These are phyloP conservation scores for Acropora tenuis DNA, from an alignment of 64 coral and sea anemone genomes.

Conservation along the genomic window DNA sequence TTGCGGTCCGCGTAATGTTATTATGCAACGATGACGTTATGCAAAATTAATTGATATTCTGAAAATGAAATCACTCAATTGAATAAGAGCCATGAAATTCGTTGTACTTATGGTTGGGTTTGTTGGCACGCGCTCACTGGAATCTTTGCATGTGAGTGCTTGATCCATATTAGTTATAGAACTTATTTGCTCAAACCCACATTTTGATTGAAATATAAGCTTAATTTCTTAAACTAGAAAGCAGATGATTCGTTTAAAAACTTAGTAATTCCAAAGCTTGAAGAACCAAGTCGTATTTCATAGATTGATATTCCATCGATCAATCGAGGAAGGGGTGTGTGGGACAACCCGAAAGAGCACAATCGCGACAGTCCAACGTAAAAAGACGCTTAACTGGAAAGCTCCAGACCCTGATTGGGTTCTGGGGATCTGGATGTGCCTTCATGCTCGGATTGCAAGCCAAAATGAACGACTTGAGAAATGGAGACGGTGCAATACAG, in stretches of 20 bases:
- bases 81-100: background rate
- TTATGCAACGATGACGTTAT: slow-evolving; percentile 1
- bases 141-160: background rate
- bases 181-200: background rate
- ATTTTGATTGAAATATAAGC: too few species aligned
- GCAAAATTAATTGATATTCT: slow-evolving; percentile 32
- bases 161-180: background rate
- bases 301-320: too few species aligned
- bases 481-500: too few species aligned
- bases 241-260: background rate
- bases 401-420: too few species aligned
- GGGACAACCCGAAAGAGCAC: too few species aligned
- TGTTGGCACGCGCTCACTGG: background rate
- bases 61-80: slow-evolving; percentile 5
- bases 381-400: too few species aligned
- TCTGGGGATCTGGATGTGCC: too few species aligned
- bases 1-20: slow-evolving; percentile 10
- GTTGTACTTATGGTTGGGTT: background rate
- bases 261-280: background rate
- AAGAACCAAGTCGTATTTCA: background rate
- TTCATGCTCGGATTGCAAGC: too few species aligned
- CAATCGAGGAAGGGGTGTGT: too few species aligned
- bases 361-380: too few species aligned
- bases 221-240: background rate
- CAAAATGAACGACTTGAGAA: too few species aligned